Percentiles rank a stretch among this genome's conserved stretches.
Conservation (phyloP, 2,888 invertebrate genomes). For the Caenorhabditis sp. region DNA sequence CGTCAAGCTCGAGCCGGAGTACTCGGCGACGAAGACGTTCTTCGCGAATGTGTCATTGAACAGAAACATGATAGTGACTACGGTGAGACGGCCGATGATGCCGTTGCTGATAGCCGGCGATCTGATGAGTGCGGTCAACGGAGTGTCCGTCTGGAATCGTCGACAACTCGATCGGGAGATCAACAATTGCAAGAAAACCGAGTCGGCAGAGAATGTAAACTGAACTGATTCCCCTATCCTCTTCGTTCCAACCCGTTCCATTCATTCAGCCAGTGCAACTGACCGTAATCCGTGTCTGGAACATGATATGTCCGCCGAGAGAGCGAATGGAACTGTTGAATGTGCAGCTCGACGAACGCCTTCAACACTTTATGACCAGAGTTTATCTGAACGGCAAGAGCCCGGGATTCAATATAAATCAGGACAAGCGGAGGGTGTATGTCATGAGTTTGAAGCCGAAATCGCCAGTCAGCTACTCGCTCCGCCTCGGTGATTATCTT, state of each 20-base stretch:
- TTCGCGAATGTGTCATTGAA: neutral
- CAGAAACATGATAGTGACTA: conserved; percentile 12
- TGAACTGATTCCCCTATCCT: neutral
- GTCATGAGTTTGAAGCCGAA: neutral
- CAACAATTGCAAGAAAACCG: neutral
- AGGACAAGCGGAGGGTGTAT: neutral
- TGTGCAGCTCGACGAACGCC: conserved; percentile 3
- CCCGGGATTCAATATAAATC: neutral
- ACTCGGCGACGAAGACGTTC: neutral
- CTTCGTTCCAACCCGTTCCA: neutral
- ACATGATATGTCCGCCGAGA: neutral
- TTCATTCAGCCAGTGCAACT: neutral
- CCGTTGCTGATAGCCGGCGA: conserved; percentile 15
- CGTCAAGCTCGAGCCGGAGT: neutral
- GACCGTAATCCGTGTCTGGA: conserved; percentile 18
- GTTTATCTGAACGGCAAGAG: too few relatives aligned
- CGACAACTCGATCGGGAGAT: neutral
- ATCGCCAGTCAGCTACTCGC: conserved; percentile 5
- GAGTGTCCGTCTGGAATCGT: conserved; percentile 9
- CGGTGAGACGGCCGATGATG: conserved; percentile 1
- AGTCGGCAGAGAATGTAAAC: neutral
- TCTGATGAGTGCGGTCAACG: conserved; percentile 5
- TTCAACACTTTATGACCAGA: conserved; percentile 12
- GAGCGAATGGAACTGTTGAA: neutral
- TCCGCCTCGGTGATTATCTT: conserved; percentile 26